Conservation (phyloP, 2,113 vertebrate species). For the Enhydra lutris region DNA sequence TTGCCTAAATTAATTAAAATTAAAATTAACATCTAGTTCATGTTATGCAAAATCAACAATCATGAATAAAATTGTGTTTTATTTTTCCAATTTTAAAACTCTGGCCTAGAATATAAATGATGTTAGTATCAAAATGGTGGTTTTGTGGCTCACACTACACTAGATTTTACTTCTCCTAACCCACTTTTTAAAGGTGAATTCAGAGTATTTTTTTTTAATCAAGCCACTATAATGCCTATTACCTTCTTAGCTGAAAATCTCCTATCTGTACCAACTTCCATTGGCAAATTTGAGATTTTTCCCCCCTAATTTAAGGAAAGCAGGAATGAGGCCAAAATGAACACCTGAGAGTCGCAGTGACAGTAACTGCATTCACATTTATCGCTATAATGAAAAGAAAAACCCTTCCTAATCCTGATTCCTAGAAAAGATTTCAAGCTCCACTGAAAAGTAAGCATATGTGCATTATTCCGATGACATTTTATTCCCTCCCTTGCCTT, state of each 20-base stretch:
- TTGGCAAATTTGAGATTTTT: not conserved
- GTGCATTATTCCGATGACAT: slow-evolving; percentile 51
- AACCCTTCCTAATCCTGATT: not conserved
- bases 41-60: not conserved
- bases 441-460: slow-evolving; percentile 53
- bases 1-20: slow-evolving; percentile 32
- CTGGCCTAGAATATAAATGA: not conserved
- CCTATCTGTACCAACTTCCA: not conserved
- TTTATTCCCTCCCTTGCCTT: slow-evolving; percentile 66
- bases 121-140: not conserved
- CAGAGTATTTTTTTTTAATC: not conserved
- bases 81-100: slow-evolving; percentile 9
- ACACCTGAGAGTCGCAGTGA: slow-evolving; percentile 25
- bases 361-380: slow-evolving; percentile 30
- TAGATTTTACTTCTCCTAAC: not conserved
- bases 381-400: not conserved
- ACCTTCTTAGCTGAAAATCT: not conserved
- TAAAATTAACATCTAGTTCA: not conserved
- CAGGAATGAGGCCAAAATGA: not conserved
- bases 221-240: not conserved
- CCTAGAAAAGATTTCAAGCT: slow-evolving; percentile 48
- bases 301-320: not conserved
- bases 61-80: not conserved
- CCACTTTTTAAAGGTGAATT: slow-evolving; percentile 25
- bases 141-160: not conserved